These are phyloP conservation scores for Harpagifer antarcticus DNA, from an alignment of 2,797 vertebrate species.

Conservation along the genomic window DNA sequence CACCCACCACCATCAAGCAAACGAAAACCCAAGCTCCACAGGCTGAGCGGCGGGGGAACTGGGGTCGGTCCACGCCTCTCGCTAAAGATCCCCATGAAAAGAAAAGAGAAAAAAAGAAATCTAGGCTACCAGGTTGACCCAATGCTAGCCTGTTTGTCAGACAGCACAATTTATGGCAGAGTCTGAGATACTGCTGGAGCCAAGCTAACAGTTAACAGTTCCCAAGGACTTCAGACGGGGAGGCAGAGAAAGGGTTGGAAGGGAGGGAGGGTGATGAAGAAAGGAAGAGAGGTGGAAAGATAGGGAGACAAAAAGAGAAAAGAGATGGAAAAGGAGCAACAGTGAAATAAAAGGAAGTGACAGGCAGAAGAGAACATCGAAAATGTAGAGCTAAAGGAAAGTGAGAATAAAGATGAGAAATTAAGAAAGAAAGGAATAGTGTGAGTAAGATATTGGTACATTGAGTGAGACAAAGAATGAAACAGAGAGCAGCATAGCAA, in stretches of 20 bases:
- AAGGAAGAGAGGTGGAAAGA: conserved; percentile 42
- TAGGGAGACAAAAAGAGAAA: conserved; percentile 15
- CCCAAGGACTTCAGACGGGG: conserved; percentile 62
- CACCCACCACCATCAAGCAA: conserved; percentile 48
- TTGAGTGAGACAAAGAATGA: conserved; percentile 45
- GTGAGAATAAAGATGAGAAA: not conserved
- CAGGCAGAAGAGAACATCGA: not conserved
- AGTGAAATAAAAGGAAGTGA: conserved; percentile 20
- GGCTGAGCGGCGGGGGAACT: conserved; percentile 34
- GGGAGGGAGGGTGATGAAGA: conserved; percentile 37
- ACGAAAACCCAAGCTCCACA: conserved; percentile 28
- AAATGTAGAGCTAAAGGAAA: not conserved
- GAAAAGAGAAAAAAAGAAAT: conserved; percentile 24
- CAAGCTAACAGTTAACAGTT: conserved; percentile 80
- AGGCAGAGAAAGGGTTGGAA: conserved; percentile 38
- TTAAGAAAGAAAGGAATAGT: not conserved
- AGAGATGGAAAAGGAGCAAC: conserved; percentile 6
- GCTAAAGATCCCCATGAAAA: conserved; percentile 38
- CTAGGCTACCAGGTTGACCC: conserved; percentile 33
- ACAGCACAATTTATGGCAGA: conserved; percentile 82
- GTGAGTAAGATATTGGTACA: conserved; percentile 39
- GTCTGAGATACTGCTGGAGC: conserved; percentile 73
- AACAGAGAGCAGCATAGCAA: not conserved
- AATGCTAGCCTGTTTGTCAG: conserved; percentile 74
- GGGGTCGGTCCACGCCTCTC: conserved; percentile 28